A percentile compares a stretch with the other conserved stretches of the same genome.
Evolutionary conservation across 2,888 invertebrate species (phyloP).

Genomic region (Ophioninae sp.): DNA sequence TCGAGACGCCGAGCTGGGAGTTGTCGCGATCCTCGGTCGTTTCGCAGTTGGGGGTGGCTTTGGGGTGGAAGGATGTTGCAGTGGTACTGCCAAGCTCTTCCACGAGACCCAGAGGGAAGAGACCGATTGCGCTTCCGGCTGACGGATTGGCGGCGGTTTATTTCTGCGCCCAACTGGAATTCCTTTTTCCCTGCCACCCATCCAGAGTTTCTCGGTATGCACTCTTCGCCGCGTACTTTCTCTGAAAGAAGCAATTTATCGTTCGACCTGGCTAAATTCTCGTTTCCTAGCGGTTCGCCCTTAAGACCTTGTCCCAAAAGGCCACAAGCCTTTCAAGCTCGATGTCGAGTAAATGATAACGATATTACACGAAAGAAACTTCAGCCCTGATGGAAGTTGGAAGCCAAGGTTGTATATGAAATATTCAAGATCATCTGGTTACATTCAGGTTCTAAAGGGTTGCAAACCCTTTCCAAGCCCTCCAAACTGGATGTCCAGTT

Average conservation of each 20-base stretch:
- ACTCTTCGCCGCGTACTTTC: slow-evolving; percentile 52
- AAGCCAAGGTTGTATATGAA: neutral
- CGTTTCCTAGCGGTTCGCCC: slow-evolving; percentile 38
- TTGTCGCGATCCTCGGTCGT: slow-evolving; percentile 39
- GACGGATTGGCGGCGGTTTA: slow-evolving; percentile 68
- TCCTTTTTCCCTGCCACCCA: slow-evolving; percentile 40
- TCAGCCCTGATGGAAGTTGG: slow-evolving; percentile 11
- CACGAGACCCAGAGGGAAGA: slow-evolving; percentile 49
- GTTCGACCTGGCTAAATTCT: slow-evolving; percentile 56
- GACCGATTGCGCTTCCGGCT: slow-evolving; percentile 60
- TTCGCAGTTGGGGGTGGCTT: slow-evolving; percentile 27
- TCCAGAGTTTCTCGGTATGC: neutral
- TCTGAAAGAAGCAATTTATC: slow-evolving; percentile 74
- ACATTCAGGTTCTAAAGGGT: too few species aligned
- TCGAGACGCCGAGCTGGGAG: slow-evolving; percentile 17
- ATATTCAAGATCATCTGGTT: too few species aligned
- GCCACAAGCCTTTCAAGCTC: slow-evolving; percentile 1
- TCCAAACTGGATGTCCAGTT: too few species aligned
- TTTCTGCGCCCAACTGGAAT: slow-evolving; percentile 66
- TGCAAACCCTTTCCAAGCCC: too few species aligned
- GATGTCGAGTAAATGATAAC: slow-evolving; percentile 55
- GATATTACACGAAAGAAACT: slow-evolving; percentile 42
- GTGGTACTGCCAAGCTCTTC: slow-evolving; percentile 25
- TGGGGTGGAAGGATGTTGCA: slow-evolving; percentile 27
- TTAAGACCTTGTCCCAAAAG: neutral